Evolutionary conservation across 2,888 invertebrate species (phyloP).

Genomic region (Schrankia costaestrigalis): DNA sequence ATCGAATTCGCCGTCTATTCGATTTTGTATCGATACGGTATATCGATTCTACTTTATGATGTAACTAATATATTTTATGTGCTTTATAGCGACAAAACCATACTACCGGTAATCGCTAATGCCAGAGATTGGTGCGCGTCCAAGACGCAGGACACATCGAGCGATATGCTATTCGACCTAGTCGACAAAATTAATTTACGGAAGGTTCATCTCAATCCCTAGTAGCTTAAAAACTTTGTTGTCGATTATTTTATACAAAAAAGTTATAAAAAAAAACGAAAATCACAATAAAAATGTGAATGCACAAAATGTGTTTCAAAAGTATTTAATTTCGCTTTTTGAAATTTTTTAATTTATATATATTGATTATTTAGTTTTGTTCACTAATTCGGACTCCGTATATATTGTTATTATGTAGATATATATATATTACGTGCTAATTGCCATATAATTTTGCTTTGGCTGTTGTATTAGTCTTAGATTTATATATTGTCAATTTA

Average conservation of each 20-base stretch:
- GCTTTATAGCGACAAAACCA: conserved; percentile 69
- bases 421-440: conserved; percentile 56
- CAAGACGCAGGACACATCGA: conserved; percentile 49
- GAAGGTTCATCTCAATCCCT: conserved; percentile 57
- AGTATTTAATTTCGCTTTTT: conserved; percentile 59
- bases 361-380: conserved; percentile 64
- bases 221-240: conserved; percentile 40
- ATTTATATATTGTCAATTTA: conserved; percentile 65
- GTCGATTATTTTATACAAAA: conserved; percentile 68
- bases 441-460: conserved; percentile 75
- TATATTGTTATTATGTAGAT: conserved; percentile 43
- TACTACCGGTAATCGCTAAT: conserved; percentile 71
- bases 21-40: conserved; percentile 17
- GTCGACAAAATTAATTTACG: conserved; percentile 53
- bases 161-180: conserved; percentile 56
- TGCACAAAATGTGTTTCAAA: conserved; percentile 71
- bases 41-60: conserved; percentile 24
- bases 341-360: conserved; percentile 72
- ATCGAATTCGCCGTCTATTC: conserved; percentile 10
- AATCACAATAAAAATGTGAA: conserved; percentile 73
- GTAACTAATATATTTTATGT: conserved; percentile 59
- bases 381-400: conserved; percentile 48
- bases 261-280: conserved; percentile 44
- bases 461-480: conserved; percentile 76
- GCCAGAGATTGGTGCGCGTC: conserved; percentile 72